Conservation (phyloP, 2,797 vertebrate species). For the Phataginus tricuspis region DNA sequence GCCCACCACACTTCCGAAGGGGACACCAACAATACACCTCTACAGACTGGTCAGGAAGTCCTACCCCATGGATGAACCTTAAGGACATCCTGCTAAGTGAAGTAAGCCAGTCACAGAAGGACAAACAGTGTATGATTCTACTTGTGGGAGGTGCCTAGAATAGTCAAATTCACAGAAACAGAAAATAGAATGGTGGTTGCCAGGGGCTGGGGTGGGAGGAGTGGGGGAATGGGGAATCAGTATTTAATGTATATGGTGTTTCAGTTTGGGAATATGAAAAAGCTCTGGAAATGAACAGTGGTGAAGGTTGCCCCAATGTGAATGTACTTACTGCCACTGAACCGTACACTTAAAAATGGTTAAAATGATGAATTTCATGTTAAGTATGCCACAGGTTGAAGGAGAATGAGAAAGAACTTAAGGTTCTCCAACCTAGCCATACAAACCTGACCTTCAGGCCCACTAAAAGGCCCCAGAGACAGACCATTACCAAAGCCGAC, state of each 20-base stretch:
- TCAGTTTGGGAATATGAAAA: background rate
- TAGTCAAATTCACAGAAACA: background rate
- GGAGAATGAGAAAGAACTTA: background rate
- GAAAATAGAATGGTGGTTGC: background rate
- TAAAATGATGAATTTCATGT: background rate
- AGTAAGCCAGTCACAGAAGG: background rate
- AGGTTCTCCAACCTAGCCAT: background rate
- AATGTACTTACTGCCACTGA: background rate
- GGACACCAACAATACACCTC: background rate
- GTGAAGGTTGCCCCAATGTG: background rate
- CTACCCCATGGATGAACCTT: background rate
- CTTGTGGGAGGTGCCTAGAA: background rate
- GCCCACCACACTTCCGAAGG: background rate
- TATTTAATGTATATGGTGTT: background rate
- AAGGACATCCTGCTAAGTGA: background rate
- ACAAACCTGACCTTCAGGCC: background rate
- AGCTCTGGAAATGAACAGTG: background rate
- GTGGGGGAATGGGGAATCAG: background rate
- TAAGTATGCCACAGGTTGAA: background rate
- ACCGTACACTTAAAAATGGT: background rate
- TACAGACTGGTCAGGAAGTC: background rate
- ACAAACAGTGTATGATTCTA: background rate
- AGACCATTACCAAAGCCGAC: background rate
- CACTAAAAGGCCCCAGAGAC: background rate
- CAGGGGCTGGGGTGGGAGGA: background rate